phyloP scores from a whole-genome alignment of 2,888 invertebrate species.

The Lottia gigantea region DNA sequence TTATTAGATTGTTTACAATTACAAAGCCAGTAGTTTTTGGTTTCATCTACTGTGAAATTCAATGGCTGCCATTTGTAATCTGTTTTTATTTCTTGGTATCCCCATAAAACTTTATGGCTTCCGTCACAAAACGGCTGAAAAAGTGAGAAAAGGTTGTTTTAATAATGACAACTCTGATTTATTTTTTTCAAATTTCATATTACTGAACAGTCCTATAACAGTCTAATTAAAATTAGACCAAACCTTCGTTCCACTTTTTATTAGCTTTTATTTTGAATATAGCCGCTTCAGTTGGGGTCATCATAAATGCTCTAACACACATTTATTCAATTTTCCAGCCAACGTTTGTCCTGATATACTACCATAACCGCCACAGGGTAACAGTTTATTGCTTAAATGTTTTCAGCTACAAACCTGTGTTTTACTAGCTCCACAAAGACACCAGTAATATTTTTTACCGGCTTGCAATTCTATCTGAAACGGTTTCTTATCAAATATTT shows the following conservation, averaged over 20 bases:
- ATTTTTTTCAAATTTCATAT: too few relatives aligned
- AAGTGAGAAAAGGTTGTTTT: conserved; percentile 25
- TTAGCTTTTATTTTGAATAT: too few relatives aligned
- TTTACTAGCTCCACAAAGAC: conserved; percentile 92
- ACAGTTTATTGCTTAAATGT: background rate
- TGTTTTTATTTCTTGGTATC: conserved; percentile 75
- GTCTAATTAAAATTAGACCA: too few relatives aligned
- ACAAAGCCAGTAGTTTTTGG: conserved; percentile 95
- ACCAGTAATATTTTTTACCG: conserved; percentile 88
- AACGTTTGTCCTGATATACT: too few relatives aligned
- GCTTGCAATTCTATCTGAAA: conserved; percentile 80
- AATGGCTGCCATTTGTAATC: conserved; percentile 78
- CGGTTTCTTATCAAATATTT: conserved; percentile 88
- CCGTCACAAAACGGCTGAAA: conserved; percentile 92
- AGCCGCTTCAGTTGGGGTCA: too few relatives aligned
- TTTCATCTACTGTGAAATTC: conserved; percentile 84
- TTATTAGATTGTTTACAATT: conserved; percentile 95
- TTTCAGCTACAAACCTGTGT: conserved; percentile 72
- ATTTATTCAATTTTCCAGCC: too few relatives aligned
- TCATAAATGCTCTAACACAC: too few relatives aligned
- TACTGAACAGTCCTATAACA: too few relatives aligned
- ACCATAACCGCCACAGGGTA: too few relatives aligned
- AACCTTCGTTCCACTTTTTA: too few relatives aligned
- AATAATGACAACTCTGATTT: too few relatives aligned
- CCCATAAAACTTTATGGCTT: conserved; percentile 79